Evolutionary conservation across 2,888 invertebrate species (phyloP), one percentile per base, ranked within the genome.

Genomic region (Zootermopsis nevadensis): DNA sequence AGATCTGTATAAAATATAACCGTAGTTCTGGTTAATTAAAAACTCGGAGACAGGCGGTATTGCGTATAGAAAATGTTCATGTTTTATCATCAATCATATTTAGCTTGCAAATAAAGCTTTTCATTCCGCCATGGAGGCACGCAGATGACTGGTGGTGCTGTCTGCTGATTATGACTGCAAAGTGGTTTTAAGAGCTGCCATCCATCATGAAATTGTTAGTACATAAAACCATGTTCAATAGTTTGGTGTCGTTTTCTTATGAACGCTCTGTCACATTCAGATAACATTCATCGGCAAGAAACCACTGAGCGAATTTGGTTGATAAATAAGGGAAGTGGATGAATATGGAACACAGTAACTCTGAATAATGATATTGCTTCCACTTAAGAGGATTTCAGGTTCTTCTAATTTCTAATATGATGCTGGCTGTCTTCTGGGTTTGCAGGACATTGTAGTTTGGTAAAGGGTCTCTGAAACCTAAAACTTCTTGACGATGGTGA

Each of bases 1-100:
- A 74, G 35, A 10, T n/a, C 31, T 8, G 10, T 66, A n/a, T 3
- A 42, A 42, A 38, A 74, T 6, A n/a, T 38, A 15, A 10, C 10
- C 35, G 0, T 42, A 38, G 22, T 74, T n/a, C 35, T 38, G 31
- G 33, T 38, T 74, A 74, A 74, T 74, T 74, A 74, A 74, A 74
- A 74, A 69, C 69, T 4, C 15, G 19, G 33, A 31, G 69, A 33
- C 31, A 4, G n/a, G 8, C 19, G n/a, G n/a, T n/a, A n/a, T 74
- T 74, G 74, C 10, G 33, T n/a, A n/a, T 24, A 38, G 38, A 38
- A 74, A 22, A 42, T 38, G 38, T 74, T 74, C 33, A 10, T 74
- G 38, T 7, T 74, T 2, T 12, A 19, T 74, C 38, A 74, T 42
- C 42, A 74, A 27, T 74, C 42, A 74, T 8, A 38, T n/a, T 69